phyloP scores from a whole-genome alignment of 2,888 invertebrate species.

The Polylopha cassiicola region DNA sequence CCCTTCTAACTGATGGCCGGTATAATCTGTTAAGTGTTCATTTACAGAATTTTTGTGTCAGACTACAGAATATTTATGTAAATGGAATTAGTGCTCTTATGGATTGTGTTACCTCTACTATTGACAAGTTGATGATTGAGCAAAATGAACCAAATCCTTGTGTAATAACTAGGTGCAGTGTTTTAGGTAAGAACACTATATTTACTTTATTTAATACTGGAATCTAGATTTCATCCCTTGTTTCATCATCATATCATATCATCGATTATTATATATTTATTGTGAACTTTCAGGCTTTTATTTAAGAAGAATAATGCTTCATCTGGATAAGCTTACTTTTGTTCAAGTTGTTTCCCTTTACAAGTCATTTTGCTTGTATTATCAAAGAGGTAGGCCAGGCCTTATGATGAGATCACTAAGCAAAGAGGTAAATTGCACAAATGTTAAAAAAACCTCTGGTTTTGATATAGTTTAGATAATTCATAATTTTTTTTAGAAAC shows the following conservation, averaged over 20 bases:
- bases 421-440: slow-evolving; percentile 56
- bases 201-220: slow-evolving; percentile 2
- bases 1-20: slow-evolving; percentile 79
- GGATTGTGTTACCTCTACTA: slow-evolving; percentile 77
- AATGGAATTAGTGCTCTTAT: slow-evolving; percentile 81
- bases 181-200: slow-evolving; percentile 72
- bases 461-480: not conserved
- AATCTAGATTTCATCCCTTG: no score
- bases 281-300: slow-evolving; percentile 82
- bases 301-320: slow-evolving; percentile 86
- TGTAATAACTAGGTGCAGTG: slow-evolving; percentile 80
- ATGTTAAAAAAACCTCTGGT: not conserved
- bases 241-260: no score
- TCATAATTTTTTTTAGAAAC: slow-evolving; percentile 44
- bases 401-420: slow-evolving; percentile 68
- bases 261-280: slow-evolving; percentile 33
- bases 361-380: slow-evolving; percentile 83
- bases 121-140: slow-evolving; percentile 78
- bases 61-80: slow-evolving; percentile 75
- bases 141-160: slow-evolving; percentile 63
- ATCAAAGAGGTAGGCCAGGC: slow-evolving; percentile 75
- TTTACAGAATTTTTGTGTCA: slow-evolving; percentile 77
- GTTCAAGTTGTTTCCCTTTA: slow-evolving; percentile 87
- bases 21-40: slow-evolving; percentile 77
- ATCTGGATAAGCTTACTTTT: slow-evolving; percentile 90